phyloP scores from a whole-genome alignment of 2,888 invertebrate species.

The Aphrophora alni region DNA sequence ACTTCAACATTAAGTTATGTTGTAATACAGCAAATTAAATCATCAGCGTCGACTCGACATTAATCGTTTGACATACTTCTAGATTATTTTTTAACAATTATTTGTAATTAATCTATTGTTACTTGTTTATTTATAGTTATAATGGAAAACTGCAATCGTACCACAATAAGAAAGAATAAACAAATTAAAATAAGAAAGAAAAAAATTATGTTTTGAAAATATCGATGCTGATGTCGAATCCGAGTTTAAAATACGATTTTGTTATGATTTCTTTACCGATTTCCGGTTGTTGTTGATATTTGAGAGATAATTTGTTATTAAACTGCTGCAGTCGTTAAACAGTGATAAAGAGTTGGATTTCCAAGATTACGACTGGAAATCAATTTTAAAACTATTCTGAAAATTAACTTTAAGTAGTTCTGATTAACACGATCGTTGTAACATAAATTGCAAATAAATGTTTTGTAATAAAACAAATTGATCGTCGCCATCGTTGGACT shows the following conservation, averaged over 20 bases:
- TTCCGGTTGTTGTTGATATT: background rate
- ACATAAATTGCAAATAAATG: too few species aligned
- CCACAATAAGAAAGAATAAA: background rate
- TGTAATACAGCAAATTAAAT: background rate
- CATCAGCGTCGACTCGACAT: background rate
- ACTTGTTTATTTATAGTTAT: too few species aligned
- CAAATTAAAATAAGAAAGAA: background rate
- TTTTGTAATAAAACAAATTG: too few species aligned
- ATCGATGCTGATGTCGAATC: background rate
- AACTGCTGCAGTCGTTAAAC: too few species aligned
- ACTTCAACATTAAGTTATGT: background rate
- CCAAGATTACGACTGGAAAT: too few species aligned
- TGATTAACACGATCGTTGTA: too few species aligned
- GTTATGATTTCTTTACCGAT: background rate
- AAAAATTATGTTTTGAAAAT: background rate
- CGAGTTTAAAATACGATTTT: background rate
- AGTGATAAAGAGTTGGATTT: too few species aligned
- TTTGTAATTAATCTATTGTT: background rate
- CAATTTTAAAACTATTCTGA: too few species aligned
- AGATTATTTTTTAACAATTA: background rate
- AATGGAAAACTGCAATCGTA: background rate
- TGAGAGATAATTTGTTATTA: too few species aligned
- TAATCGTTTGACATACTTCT: background rate
- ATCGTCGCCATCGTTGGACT: too few species aligned
- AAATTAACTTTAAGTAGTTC: too few species aligned